Evolutionary conservation across 1,140 invertebrate genomes (phyloP).

Genomic region (Hyposmocoma kahamanoa): DNA sequence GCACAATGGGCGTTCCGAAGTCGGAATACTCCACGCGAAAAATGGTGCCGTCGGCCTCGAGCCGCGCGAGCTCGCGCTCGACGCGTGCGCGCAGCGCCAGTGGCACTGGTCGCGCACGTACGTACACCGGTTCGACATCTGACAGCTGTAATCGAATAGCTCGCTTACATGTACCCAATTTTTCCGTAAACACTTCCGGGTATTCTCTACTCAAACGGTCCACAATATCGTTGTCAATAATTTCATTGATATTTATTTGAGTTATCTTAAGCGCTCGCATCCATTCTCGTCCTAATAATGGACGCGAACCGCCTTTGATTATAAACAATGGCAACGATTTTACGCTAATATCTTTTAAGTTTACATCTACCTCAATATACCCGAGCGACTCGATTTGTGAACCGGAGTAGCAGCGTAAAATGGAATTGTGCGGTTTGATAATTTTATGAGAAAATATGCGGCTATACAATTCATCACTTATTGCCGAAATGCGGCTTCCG

Average conservation of each 20-base stretch:
- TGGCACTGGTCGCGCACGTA: background rate
- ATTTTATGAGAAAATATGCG: background rate
- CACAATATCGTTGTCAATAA: background rate
- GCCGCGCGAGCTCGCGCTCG: background rate
- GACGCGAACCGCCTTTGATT: background rate
- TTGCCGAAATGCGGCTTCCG: constrained; percentile 4
- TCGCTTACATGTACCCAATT: background rate
- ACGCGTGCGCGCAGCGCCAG: background rate
- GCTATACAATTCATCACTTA: background rate
- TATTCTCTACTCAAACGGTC: background rate
- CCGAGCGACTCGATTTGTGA: background rate
- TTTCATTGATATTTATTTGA: background rate
- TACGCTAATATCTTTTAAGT: background rate
- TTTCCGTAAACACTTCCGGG: background rate
- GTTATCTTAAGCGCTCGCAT: background rate
- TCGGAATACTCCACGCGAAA: background rate
- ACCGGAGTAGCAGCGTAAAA: constrained; percentile 1
- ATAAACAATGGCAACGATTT: background rate
- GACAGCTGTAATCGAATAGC: background rate
- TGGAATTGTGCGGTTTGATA: background rate
- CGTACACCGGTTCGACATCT: background rate
- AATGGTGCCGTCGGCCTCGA: background rate
- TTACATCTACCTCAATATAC: background rate
- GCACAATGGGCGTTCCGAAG: background rate
- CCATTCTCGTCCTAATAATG: constrained; percentile 1